These are phyloP conservation scores for Limonius californicus DNA, from an alignment of 1,140 invertebrate species.

Conservation along the genomic window DNA sequence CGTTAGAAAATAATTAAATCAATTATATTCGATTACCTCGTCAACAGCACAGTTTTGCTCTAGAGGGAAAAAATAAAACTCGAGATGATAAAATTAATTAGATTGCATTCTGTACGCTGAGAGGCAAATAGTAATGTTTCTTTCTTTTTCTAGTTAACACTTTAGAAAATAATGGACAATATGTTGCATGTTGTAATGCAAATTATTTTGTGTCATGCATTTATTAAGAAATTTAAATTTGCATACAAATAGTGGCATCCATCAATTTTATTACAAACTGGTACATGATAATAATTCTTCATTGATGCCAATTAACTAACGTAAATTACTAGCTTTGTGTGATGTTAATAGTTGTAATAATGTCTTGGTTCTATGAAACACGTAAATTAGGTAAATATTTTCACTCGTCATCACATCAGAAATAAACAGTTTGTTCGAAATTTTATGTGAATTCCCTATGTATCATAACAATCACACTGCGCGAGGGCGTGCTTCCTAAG, in stretches of 20 bases:
- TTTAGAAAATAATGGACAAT: neutral
- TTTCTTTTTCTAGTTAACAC: neutral
- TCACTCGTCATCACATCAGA: too few relatives aligned
- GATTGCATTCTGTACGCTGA: neutral
- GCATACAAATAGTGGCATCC: neutral
- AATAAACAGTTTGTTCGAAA: too few relatives aligned
- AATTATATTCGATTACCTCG: neutral
- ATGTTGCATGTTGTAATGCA: neutral
- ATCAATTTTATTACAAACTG: neutral
- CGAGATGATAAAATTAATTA: neutral
- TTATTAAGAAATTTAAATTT: neutral
- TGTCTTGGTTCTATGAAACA: too few relatives aligned
- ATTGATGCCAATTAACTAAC: neutral
- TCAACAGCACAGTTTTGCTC: neutral
- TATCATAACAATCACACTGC: too few relatives aligned
- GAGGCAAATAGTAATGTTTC: neutral
- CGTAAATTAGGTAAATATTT: too few relatives aligned
- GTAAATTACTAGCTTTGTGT: too few relatives aligned
- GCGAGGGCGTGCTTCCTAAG: too few relatives aligned
- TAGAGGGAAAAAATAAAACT: neutral
- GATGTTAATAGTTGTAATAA: too few relatives aligned
- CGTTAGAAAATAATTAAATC: neutral
- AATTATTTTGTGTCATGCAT: neutral
- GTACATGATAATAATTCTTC: neutral
- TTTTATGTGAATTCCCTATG: too few relatives aligned